phyloP scores from a whole-genome alignment of 2,888 invertebrate genomes.

The Drosophila stalkeri region DNA sequence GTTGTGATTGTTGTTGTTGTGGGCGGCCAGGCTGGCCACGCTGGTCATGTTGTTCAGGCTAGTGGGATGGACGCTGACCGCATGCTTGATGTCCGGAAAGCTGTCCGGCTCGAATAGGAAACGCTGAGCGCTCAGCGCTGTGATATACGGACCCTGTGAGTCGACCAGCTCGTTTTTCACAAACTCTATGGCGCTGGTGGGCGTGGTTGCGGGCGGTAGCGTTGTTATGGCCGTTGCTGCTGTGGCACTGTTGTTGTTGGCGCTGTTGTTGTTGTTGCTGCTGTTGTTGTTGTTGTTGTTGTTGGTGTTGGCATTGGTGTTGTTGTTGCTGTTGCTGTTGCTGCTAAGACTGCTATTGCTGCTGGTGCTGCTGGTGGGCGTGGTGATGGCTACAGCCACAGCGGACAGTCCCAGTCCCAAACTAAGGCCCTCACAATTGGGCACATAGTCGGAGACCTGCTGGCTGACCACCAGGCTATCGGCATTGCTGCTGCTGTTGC shows the following conservation, averaged over 20 bases:
- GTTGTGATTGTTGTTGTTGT: conserved; percentile 68
- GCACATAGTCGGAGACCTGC: conserved; percentile 68
- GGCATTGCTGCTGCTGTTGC: conserved; percentile 63
- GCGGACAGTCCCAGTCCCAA: conserved; percentile 38
- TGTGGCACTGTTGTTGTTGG: conserved; percentile 1
- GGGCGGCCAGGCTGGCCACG: conserved; percentile 59
- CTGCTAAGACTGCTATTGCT: conserved; percentile 31
- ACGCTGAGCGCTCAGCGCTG: conserved; percentile 84
- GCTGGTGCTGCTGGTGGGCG: conserved; percentile 57
- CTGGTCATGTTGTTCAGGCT: conserved; percentile 69
- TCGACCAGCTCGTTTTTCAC: conserved; percentile 85
- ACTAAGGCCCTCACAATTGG: conserved; percentile 65
- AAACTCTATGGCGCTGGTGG: conserved; percentile 83
- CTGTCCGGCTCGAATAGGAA: conserved; percentile 84
- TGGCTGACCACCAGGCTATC: conserved; percentile 56
- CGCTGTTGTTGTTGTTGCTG: conserved; percentile 14
- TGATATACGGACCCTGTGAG: conserved; percentile 85
- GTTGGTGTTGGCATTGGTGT: conserved; percentile 5
- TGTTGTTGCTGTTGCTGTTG: conserved; percentile 21
- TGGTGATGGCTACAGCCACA: conserved; percentile 41
- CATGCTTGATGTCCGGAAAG: conserved; percentile 84
- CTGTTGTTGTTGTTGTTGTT: conserved; percentile 15
- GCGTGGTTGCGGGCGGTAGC: conserved; percentile 59
- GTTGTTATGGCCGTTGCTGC: conserved; percentile 11
- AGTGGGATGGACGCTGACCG: conserved; percentile 78